A percentile compares a stretch with the other conserved stretches of the same genome.
phyloP scores from a whole-genome alignment of 2,797 vertebrate species.

The Pangasius macronema region DNA sequence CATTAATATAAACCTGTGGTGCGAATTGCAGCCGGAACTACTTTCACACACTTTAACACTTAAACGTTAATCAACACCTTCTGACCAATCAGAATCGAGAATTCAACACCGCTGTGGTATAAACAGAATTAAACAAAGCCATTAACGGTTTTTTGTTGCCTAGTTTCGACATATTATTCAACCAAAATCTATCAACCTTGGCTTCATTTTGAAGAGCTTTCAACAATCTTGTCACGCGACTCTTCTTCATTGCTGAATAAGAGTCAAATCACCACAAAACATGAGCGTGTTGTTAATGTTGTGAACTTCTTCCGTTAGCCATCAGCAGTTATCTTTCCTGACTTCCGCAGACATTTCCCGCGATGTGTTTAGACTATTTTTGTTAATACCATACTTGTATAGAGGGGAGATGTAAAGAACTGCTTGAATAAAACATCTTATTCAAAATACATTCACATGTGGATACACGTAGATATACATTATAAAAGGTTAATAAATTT shows the following conservation, averaged over 20 bases:
- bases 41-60: neutral
- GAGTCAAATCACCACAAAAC: neutral
- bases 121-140: neutral
- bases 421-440: neutral
- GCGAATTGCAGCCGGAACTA: neutral
- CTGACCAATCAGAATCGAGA: neutral
- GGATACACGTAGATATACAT: neutral
- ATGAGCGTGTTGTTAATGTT: too few relatives aligned
- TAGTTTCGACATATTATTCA: neutral
- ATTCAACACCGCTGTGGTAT: neutral
- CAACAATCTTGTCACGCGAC: conserved; percentile 36
- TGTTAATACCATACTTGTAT: neutral
- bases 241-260: conserved; percentile 28
- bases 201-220: conserved; percentile 38
- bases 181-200: conserved; percentile 9
- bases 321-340: neutral
- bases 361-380: conserved; percentile 11
- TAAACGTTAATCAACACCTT: neutral
- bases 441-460: neutral
- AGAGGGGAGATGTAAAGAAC: neutral
- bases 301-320: neutral
- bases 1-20: neutral
- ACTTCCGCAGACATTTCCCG: conserved; percentile 26
- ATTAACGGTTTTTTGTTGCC: neutral
- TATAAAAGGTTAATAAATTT: accelerated